A percentile compares a stretch with the other conserved stretches of the same genome.
Conservation (phyloP, 2,113 vertebrate species). For the Eonycteris spelaea region DNA sequence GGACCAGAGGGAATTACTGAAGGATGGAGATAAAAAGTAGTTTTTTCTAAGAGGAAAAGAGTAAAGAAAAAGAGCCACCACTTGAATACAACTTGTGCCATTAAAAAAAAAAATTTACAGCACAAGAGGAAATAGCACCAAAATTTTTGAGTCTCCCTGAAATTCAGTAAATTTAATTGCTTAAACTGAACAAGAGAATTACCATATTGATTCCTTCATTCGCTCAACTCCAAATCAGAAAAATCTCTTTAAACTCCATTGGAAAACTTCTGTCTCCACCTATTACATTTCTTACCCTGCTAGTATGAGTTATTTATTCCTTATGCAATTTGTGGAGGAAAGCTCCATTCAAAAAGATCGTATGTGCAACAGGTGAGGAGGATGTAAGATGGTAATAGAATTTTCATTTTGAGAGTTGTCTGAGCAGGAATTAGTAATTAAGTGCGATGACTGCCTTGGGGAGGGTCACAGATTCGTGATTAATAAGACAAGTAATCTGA, state of each 20-base stretch:
- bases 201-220: background rate
- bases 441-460: conserved; percentile 36
- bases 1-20: background rate
- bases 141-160: background rate
- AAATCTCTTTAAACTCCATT: conserved; percentile 12
- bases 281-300: background rate
- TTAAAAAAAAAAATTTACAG: background rate
- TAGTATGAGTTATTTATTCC: background rate
- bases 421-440: background rate
- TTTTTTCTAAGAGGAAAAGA: background rate
- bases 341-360: background rate
- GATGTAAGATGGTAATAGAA: background rate
- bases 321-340: background rate
- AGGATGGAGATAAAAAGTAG: background rate
- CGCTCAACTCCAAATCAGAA: background rate
- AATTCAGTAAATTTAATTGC: background rate
- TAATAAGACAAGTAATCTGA: background rate
- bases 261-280: background rate
- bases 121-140: background rate
- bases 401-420: background rate
- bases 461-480: conserved; percentile 15
- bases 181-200: background rate
- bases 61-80: background rate
- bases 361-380: conserved; percentile 70
- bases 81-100: background rate